These are phyloP conservation scores for Platypus cylindrus DNA, from an alignment of 2,888 invertebrate genomes.

Conservation along the genomic window DNA sequence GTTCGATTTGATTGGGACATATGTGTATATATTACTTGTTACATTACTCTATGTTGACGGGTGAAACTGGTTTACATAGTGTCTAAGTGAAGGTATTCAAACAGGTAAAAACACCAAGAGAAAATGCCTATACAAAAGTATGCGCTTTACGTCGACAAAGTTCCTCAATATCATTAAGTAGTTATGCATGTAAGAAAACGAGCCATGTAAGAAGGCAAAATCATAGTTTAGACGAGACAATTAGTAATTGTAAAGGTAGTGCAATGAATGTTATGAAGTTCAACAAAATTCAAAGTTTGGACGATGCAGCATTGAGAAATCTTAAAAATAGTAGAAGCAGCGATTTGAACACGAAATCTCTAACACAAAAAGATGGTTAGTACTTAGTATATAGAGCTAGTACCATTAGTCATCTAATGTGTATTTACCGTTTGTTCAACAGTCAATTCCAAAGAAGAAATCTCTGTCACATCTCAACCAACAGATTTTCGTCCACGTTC, in stretches of 20 bases:
- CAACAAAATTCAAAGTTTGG: constrained; percentile 52
- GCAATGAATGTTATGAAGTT: constrained; percentile 40
- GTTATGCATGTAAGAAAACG: constrained; percentile 34
- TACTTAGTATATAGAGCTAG: no score
- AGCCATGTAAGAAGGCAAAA: constrained; percentile 47
- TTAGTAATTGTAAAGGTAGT: constrained; percentile 35
- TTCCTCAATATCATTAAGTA: constrained; percentile 63
- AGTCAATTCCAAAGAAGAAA: constrained; percentile 11
- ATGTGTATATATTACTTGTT: no score
- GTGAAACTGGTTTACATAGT: no score
- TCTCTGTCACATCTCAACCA: constrained; percentile 6
- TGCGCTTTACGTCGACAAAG: constrained; percentile 78
- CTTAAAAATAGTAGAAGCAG: constrained; percentile 18
- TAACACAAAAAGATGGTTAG: constrained; percentile 13
- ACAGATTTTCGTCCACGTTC: constrained; percentile 29
- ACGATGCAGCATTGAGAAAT: constrained; percentile 41
- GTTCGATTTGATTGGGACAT: no score
- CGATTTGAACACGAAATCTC: constrained; percentile 18
- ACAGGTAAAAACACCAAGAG: constrained; percentile 52
- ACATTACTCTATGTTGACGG: no score
- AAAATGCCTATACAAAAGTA: constrained; percentile 80
- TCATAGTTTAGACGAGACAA: constrained; percentile 64
- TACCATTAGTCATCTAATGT: no score
- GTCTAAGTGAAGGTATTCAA: no score
- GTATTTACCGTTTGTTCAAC: no score